Conservation (phyloP, 1,140 invertebrate genomes). For the Tribolium castaneum region DNA sequence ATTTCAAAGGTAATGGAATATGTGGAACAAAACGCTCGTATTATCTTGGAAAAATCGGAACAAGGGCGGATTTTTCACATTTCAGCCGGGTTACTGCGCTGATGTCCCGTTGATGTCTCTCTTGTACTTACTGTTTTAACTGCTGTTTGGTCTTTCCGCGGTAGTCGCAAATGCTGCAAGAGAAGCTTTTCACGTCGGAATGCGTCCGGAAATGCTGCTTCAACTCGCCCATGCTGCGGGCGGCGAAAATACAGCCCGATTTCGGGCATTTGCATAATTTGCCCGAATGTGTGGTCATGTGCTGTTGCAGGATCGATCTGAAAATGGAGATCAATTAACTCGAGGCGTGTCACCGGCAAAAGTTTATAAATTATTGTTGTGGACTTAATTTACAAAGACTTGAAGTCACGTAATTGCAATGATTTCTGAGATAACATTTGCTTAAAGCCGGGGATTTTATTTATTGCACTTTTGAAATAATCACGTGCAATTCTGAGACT, state of each 20-base stretch:
- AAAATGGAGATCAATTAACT: slow-evolving; percentile 50
- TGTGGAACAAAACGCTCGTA: not conserved
- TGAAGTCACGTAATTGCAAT: slow-evolving; percentile 24
- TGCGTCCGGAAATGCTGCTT: slow-evolving; percentile 67
- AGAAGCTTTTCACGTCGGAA: slow-evolving; percentile 66
- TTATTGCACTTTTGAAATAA: slow-evolving; percentile 18
- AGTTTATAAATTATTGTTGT: not conserved
- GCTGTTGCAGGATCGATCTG: slow-evolving; percentile 71
- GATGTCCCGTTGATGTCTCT: slow-evolving; percentile 9
- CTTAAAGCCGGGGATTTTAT: not conserved
- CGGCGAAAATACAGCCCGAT: slow-evolving; percentile 68
- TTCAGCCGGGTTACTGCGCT: not conserved
- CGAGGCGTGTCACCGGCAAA: too few relatives aligned
- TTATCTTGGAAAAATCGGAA: not conserved
- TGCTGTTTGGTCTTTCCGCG: slow-evolving; percentile 72
- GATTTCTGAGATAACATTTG: not conserved
- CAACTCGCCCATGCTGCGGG: slow-evolving; percentile 70
- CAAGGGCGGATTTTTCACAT: not conserved
- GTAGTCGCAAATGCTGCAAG: slow-evolving; percentile 75
- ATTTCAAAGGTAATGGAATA: slow-evolving; percentile 24
- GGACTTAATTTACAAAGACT: not conserved
- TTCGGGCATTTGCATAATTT: slow-evolving; percentile 71
- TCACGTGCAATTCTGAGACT: not conserved
- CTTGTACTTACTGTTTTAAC: slow-evolving; percentile 68
- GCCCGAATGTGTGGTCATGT: slow-evolving; percentile 71